A percentile compares a stretch with the other conserved stretches of the same genome.
Conservation (phyloP, 2,113 vertebrate species). For the Marmota monax region DNA sequence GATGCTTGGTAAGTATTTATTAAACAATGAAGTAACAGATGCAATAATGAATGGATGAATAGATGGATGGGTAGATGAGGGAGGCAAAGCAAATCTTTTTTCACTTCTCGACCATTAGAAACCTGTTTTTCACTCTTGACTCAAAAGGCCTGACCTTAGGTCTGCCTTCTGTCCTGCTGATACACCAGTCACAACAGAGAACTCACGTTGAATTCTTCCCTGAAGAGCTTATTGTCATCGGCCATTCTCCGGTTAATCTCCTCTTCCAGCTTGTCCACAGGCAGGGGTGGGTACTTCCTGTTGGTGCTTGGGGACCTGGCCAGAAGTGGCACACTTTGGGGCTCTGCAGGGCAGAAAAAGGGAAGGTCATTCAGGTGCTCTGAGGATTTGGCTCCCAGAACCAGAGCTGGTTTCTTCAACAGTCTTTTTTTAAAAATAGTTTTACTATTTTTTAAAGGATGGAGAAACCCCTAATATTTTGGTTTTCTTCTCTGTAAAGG, state of each 20-base stretch:
- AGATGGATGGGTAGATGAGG: conserved; percentile 24
- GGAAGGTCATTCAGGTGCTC: conserved; percentile 49
- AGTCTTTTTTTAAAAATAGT: background rate
- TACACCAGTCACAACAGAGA: conserved; percentile 49
- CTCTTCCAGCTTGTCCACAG: conserved; percentile 97
- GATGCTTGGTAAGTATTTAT: conserved; percentile 28
- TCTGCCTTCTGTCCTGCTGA: conserved; percentile 54
- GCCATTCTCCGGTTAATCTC: conserved; percentile 99
- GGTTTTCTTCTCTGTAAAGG: conserved; percentile 37
- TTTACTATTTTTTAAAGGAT: conserved; percentile 1
- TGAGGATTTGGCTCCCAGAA: background rate
- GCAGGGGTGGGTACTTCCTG: conserved; percentile 97
- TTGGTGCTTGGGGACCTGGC: conserved; percentile 99
- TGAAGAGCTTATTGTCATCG: conserved; percentile 99
- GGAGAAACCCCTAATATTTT: conserved; percentile 15
- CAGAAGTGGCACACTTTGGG: conserved; percentile 97
- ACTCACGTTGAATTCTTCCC: conserved; percentile 98
- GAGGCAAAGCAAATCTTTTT: conserved; percentile 48
- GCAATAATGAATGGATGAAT: background rate
- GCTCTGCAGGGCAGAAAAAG: conserved; percentile 88
- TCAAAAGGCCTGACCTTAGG: background rate
- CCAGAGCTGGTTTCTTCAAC: background rate
- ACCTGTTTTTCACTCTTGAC: conserved; percentile 48
- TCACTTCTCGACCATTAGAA: conserved; percentile 53
- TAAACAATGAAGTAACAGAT: conserved; percentile 59